phyloP scores from a whole-genome alignment of 2,797 vertebrate species.

The Fratercula arctica region DNA sequence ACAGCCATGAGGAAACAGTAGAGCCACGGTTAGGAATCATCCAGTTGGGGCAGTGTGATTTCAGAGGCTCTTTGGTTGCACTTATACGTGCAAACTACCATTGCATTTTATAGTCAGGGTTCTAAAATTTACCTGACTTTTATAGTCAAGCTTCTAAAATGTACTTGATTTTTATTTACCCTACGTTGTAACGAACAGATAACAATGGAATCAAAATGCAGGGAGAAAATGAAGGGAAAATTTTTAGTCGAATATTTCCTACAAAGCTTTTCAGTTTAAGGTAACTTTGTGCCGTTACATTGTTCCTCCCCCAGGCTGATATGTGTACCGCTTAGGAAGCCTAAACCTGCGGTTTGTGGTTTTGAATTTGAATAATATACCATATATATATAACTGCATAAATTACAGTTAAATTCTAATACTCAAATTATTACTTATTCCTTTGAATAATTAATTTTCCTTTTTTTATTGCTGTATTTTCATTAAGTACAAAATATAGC shows the following conservation, averaged over 20 bases:
- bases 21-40: slow-evolving; percentile 60
- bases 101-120: not conserved
- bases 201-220: not conserved
- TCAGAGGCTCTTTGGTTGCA: not conserved
- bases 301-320: not conserved
- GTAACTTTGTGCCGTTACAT: not conserved
- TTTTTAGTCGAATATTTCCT: not conserved
- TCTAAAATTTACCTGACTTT: not conserved
- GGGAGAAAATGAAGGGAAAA: not conserved
- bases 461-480: not conserved
- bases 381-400: not conserved
- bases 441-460: not conserved
- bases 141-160: not conserved
- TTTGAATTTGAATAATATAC: not conserved
- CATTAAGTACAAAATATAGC: not conserved
- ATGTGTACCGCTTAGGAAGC: not conserved
- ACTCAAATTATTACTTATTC: not conserved
- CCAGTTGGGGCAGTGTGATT: slow-evolving; percentile 19
- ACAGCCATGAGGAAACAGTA: slow-evolving; percentile 69
- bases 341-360: not conserved
- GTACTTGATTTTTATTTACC: not conserved
- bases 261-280: not conserved
- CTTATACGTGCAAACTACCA: not conserved
- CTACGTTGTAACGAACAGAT: not conserved
- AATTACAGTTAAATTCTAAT: not conserved